Evolutionary conservation across 2,888 invertebrate species (phyloP).

Genomic region (Oegoconia quadripuncta): DNA sequence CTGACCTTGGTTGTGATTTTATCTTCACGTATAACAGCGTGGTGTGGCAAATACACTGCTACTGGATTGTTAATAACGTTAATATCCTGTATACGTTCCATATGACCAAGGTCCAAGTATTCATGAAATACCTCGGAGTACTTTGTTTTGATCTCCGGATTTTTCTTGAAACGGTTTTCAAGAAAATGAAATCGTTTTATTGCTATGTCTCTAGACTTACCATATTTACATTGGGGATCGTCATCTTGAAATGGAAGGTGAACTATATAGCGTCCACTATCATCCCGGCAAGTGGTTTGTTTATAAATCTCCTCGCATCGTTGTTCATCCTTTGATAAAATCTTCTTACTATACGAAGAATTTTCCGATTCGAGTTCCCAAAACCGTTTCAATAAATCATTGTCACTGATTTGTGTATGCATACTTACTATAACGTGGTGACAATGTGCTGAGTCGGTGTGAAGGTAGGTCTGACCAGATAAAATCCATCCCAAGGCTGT

Average conservation of each 20-base stretch:
- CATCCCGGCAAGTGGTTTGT: constrained; percentile 5
- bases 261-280: constrained; percentile 12
- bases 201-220: constrained; percentile 5
- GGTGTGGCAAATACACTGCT: constrained; percentile 20
- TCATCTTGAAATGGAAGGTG: constrained; percentile 7
- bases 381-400: constrained; percentile 11
- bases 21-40: constrained; percentile 19
- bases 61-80: background rate
- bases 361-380: constrained; percentile 17
- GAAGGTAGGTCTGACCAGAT: constrained; percentile 13
- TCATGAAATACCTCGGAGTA: constrained; percentile 13
- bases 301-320: constrained; percentile 4
- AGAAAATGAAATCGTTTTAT: constrained; percentile 7
- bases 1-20: constrained; percentile 19
- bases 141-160: constrained; percentile 2
- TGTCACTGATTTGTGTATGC: constrained; percentile 1
- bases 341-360: too few relatives aligned
- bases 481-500: constrained; percentile 27
- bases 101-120: constrained; percentile 10
- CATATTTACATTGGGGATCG: constrained; percentile 5
- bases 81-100: constrained; percentile 2
- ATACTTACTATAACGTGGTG: constrained; percentile 4
- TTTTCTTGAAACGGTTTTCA: constrained; percentile 8
- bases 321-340: constrained; percentile 5
- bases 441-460: background rate